Evolutionary conservation across 2,113 vertebrate genomes (phyloP), one percentile per base, ranked within the genome.

Genomic region (Loxodonta africana): DNA sequence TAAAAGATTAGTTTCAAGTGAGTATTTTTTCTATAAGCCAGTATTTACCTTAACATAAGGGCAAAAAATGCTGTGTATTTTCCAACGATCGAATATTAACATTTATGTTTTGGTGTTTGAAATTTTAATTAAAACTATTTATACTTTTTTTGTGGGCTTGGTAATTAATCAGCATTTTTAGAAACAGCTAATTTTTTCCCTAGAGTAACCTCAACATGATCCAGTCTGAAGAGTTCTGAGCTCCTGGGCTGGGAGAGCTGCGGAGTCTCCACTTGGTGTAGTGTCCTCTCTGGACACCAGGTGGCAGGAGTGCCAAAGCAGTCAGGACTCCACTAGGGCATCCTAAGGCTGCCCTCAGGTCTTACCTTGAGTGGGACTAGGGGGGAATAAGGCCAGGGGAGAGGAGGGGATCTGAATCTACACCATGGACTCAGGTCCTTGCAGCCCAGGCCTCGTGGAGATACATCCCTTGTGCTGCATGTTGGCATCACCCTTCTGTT

Each of bases 81-180:
- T 95, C 57, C 57, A 92, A 44, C 28, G 81, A 67, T 86, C 76
- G 82, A 53, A 96, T 92, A 37, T 46, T 88, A 95, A 89, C 57
- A 69, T 96, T 95, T 93, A 80, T 93, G 86, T 48, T 88, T 93
- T 91, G 25, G 25, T 78, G 10, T 96, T 96, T 93, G 26, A 87
- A 87, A 82, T 93, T 77, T 17, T 89, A 83, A 97, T 92, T 96
- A 97, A 98, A 96, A 46, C 30, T 96, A 97, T 97, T 96, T 96
- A 1, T 69, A 90, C 87, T 86, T 93, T 25, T 82, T 30, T 33
- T 78, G 26, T 48, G 41, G 23, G 57, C 41, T 93, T 60, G 71
- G 11, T 80, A 78, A 57, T 65, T 89, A 17, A 11, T 20, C 1
- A 2, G 46, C 46, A 30, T 73, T 67, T 71, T 44, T 67, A 48